Base-by-base conservation (phyloP, 2,797 vertebrate genomes). In the Cryptoprocta ferox region DNA sequence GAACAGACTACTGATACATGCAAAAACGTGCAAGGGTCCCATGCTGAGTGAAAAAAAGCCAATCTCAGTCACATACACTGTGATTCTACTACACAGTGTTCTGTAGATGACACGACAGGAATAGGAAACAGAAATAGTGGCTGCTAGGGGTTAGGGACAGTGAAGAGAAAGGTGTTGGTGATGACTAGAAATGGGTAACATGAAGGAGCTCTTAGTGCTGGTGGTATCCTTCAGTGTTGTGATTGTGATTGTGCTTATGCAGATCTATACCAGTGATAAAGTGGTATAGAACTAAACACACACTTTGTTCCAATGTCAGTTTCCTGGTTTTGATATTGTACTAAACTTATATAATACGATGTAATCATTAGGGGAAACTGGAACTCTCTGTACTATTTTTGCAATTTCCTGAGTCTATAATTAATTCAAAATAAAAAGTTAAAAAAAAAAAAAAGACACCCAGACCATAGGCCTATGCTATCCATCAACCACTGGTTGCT, bases 391-490 rank as follows among this genome's bases (percentile, higher is more conserved):
- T 80, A 78, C 26, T 87, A 32, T 50, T 91, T 90, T 87, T 91
- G 21, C 48, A 90, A 70, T 39, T 92, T 81, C 53, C 32, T 78
- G 26, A 85, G 24, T 82, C 78, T 80, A 1, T 91, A 65, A 59
- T 81, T 82, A 86, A 91, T 91, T 85, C 82, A 66, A 56, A 81
- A 76, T 89, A 76, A 75, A 90, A 92, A 37, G 65, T 39, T 63
- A 9, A 35, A 71, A 56, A 48, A 61, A n/a, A n/a, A 66, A 50
- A 50, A 89, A 30, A 48, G 32, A 68, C 4, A 88, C 45, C 4
- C 68, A 93, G 63, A 37, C 42, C n/a, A 63, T 61, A 90, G 59
- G 59, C 4, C 48, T 68, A 8, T 48, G 11, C 32, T 80, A 6
- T 70, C 37, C 28, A 12, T 61, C 65, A 53, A 39, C 45, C 42